A percentile compares a stretch with the other conserved stretches of the same genome.
phyloP scores from a whole-genome alignment of 2,797 vertebrate genomes.

The Channallabes apus region DNA sequence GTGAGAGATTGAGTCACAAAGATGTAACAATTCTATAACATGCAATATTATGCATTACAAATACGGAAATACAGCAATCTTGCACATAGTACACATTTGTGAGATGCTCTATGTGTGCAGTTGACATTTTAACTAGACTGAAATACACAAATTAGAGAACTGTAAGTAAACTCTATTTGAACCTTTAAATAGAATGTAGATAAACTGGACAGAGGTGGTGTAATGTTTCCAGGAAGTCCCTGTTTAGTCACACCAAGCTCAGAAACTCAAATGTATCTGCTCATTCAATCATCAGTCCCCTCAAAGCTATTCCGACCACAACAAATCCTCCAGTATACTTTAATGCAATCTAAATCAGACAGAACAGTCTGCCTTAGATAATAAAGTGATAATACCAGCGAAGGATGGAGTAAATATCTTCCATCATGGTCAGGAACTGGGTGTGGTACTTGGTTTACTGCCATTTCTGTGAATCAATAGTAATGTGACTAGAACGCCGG shows the following conservation, averaged over 20 bases:
- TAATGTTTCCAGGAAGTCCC: neutral
- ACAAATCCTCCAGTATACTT: conserved; percentile 38
- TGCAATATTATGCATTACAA: neutral
- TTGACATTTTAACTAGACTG: neutral
- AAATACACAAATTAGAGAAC: neutral
- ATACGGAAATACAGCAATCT: neutral
- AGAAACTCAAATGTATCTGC: conserved; percentile 11
- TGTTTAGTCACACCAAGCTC: conserved; percentile 19
- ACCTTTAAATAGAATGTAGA: neutral
- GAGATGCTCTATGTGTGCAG: neutral
- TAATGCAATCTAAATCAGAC: conserved; percentile 40
- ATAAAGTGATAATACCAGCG: conserved; percentile 18
- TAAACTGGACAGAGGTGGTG: neutral
- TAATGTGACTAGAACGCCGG: conserved; percentile 27
- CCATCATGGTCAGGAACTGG: neutral
- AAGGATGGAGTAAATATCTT: conserved; percentile 8
- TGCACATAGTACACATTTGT: neutral
- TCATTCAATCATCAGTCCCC: conserved; percentile 28
- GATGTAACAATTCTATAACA: neutral
- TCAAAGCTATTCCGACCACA: conserved; percentile 31
- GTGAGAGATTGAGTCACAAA: neutral
- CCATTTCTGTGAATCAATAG: conserved; percentile 33
- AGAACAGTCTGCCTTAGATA: neutral
- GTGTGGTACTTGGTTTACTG: conserved; percentile 22
- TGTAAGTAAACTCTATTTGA: neutral